These are phyloP conservation scores for Toxotes lorentzi DNA, from an alignment of 2,797 vertebrate genomes.

Conservation along the genomic window DNA sequence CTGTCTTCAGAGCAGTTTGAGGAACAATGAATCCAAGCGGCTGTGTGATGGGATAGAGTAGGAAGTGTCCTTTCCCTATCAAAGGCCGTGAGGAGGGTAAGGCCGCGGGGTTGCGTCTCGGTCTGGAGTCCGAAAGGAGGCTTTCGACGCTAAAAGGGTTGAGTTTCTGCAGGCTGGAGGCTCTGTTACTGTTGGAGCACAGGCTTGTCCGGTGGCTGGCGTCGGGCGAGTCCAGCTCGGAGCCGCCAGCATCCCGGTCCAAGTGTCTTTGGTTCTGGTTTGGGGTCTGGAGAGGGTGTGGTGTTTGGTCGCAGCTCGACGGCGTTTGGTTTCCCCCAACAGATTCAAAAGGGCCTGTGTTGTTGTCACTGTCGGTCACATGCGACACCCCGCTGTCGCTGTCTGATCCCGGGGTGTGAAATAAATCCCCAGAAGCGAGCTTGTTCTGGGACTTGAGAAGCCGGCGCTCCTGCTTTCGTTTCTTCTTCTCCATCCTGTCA, in stretches of 20 bases:
- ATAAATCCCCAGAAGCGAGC: constrained; percentile 88
- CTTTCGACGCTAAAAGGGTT: constrained; percentile 98
- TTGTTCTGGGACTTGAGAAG: constrained; percentile 94
- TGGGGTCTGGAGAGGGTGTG: constrained; percentile 71
- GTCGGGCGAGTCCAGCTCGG: constrained; percentile 88
- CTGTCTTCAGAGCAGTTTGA: constrained; percentile 90
- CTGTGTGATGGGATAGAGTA: constrained; percentile 97
- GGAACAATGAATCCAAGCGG: constrained; percentile 97
- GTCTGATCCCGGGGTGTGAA: constrained; percentile 96
- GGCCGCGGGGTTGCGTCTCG: constrained; percentile 90
- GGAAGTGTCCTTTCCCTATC: constrained; percentile 95
- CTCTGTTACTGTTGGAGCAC: constrained; percentile 76
- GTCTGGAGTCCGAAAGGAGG: constrained; percentile 94
- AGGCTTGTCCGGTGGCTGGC: constrained; percentile 80
- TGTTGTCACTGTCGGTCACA: constrained; percentile 88
- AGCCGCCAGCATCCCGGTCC: constrained; percentile 83
- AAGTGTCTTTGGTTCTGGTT: constrained; percentile 88
- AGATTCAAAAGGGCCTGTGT: constrained; percentile 68
- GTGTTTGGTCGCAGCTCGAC: constrained; percentile 85
- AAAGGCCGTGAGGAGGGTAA: constrained; percentile 91
- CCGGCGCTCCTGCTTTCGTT: constrained; percentile 95
- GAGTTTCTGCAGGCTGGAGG: constrained; percentile 88
- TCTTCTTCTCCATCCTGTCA: constrained; percentile 96
- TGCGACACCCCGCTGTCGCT: constrained; percentile 95
- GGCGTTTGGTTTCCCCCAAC: constrained; percentile 74